phyloP scores from a whole-genome alignment of 1,140 invertebrate genomes.

The Cydia strobilella region DNA sequence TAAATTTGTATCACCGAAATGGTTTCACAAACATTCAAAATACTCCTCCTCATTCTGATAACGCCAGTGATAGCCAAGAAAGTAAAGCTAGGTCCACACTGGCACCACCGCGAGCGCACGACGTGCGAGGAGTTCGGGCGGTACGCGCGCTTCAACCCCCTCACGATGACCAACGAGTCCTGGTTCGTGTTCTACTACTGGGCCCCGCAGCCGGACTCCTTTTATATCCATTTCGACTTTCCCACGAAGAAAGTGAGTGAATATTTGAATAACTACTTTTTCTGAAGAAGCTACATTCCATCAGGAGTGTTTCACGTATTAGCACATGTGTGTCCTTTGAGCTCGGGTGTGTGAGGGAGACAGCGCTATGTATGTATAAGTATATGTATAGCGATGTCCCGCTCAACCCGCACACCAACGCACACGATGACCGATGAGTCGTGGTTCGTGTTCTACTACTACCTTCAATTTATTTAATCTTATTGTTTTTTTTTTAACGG shows the following conservation, averaged over 20 bases:
- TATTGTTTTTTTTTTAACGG: no score
- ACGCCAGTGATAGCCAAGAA: background rate
- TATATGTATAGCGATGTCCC: no score
- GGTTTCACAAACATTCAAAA: background rate
- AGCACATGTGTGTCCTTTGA: no score
- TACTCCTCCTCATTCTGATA: background rate
- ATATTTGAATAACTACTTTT: no score
- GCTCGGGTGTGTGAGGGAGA: no score
- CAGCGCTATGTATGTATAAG: no score
- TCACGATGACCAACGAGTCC: slow-evolving; percentile 47
- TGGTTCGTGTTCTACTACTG: slow-evolving; percentile 65
- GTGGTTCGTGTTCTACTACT: no score
- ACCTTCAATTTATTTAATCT: no score
- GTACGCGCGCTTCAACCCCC: slow-evolving; percentile 59
- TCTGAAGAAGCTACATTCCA: slow-evolving; percentile 13
- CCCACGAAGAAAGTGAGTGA: slow-evolving; percentile 39
- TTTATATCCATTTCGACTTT: slow-evolving; percentile 37
- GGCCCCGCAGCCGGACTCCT: slow-evolving; percentile 38
- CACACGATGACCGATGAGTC: no score
- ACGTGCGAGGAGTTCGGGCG: slow-evolving; percentile 55
- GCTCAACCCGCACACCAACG: no score
- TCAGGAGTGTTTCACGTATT: no score
- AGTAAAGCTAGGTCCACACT: slow-evolving; percentile 13
- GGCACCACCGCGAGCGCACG: slow-evolving; percentile 43
- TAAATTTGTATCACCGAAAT: background rate